Base-by-base conservation (phyloP, 1,140 invertebrate genomes). In the Adelges cooleyi region DNA sequence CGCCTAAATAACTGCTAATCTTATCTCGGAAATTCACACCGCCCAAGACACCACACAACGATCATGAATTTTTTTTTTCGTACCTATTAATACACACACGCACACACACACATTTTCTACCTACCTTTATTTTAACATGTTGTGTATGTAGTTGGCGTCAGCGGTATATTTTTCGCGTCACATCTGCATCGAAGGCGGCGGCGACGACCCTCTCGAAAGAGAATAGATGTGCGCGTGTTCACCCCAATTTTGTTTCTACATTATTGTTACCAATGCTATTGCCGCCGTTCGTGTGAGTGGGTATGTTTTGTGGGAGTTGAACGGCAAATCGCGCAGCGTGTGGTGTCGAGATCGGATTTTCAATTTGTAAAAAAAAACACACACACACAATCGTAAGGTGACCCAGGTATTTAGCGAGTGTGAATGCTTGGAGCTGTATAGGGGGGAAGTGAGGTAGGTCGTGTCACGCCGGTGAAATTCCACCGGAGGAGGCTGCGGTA, bases 321-420 rank as follows among this genome's bases (percentile, higher is more conserved):
- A 33, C 13, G 33, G 11, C 29, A 11, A n/a, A n/a, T 18, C 9
- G 23, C 52, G 36, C 52, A 54, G 52, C 52, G 52, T 54, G 52
- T 25, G 52, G 52, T 54, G 29, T 27, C 27, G 11, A 13, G 33
- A 40, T 54, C 33, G 18, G 52, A 23, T 54, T 54, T 54, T 54
- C 52, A 54, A 54, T 54, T 54, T 54, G 40, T 33, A 40, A 40
- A 40, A 53, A 53, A 44, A 48, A 18, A 48, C 52, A 54, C 51
- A 36, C 51, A 33, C 20, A 18, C 10, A 13, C 18, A 13, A 1
- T 5, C 27, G 18, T 22, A 40, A 40, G 52, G 51, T 8, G 51
- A 53, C 29, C 9, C 51, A 29, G 10, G 51, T 20, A 36, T 17
- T 15, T 53, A 33, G 29, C 11, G 29, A 5, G 11, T 33, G 11